These are phyloP conservation scores for Gymnogyps californianus DNA, from an alignment of 2,113 vertebrate genomes.

Conservation along the genomic window DNA sequence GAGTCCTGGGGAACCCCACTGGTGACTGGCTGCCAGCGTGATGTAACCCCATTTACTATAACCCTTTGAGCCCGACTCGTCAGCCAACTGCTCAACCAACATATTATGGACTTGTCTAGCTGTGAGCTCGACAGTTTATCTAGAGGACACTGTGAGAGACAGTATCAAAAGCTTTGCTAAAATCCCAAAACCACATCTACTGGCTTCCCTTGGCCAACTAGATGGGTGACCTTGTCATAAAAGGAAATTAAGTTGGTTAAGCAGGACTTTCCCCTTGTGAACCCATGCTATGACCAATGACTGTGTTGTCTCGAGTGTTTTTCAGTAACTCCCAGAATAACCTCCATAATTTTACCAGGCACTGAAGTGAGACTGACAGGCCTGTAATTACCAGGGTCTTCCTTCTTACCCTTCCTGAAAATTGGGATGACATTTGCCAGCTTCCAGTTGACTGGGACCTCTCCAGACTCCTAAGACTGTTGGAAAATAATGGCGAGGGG, in stretches of 20 bases:
- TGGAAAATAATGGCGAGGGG: neutral
- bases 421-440: rapidly evolving
- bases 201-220: neutral
- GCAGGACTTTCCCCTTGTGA: neutral
- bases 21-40: neutral
- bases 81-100: too few relatives aligned
- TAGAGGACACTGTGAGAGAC: too few relatives aligned
- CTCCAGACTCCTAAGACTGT: neutral
- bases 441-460: rapidly evolving
- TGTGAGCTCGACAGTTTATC: too few relatives aligned
- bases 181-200: neutral
- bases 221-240: neutral
- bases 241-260: neutral
- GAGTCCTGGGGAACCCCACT: neutral
- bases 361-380: neutral
- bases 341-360: neutral
- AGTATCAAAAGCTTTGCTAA: too few relatives aligned
- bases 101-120: too few relatives aligned
- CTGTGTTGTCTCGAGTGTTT: neutral
- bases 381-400: neutral
- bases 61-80: neutral
- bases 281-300: neutral
- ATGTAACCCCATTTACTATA: neutral
- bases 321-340: neutral
- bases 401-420: neutral